phyloP scores from a whole-genome alignment of 1,140 invertebrate genomes.

The Zaprionus gabonicus region DNA sequence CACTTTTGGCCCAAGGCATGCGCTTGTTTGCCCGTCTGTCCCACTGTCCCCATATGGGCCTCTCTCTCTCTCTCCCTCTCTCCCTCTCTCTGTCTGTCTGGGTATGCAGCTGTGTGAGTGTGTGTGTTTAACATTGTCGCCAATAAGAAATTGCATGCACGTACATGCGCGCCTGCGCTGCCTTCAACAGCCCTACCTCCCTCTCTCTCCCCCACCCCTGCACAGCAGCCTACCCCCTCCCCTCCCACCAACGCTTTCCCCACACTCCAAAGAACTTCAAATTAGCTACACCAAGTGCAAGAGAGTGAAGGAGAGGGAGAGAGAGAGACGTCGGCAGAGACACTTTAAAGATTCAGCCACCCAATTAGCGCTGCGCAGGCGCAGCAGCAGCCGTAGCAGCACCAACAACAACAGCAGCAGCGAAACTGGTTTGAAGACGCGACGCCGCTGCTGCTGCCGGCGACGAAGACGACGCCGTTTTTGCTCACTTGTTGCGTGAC shows the following conservation, averaged over 20 bases:
- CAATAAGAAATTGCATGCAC: constrained; percentile 78
- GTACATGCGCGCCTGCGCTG: constrained; percentile 38
- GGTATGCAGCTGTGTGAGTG: constrained; percentile 16
- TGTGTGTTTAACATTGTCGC: constrained; percentile 72
- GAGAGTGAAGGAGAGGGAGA: not conserved
- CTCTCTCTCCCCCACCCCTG: not conserved
- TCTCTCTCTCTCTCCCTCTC: constrained; percentile 3
- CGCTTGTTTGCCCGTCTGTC: constrained; percentile 25
- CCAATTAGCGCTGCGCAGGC: constrained; percentile 66
- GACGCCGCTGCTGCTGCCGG: constrained; percentile 38
- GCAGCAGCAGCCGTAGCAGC: constrained; percentile 46
- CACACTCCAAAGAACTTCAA: constrained; percentile 33
- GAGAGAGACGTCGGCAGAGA: constrained; percentile 3
- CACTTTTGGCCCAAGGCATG: constrained; percentile 75
- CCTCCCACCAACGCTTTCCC: not conserved
- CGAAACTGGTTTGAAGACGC: constrained; percentile 73
- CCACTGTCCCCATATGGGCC: constrained; percentile 15
- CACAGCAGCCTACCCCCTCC: not conserved
- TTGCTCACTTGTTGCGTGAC: constrained; percentile 54
- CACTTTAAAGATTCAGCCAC: constrained; percentile 42
- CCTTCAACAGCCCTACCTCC: not conserved
- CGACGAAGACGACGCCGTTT: constrained; percentile 23
- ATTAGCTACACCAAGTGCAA: not conserved
- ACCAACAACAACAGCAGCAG: constrained; percentile 43
- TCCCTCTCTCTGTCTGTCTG: constrained; percentile 2